Evolutionary conservation across 2,113 vertebrate genomes (phyloP), one percentile per base, ranked within the genome.

Genomic region (Stercorarius parasiticus): DNA sequence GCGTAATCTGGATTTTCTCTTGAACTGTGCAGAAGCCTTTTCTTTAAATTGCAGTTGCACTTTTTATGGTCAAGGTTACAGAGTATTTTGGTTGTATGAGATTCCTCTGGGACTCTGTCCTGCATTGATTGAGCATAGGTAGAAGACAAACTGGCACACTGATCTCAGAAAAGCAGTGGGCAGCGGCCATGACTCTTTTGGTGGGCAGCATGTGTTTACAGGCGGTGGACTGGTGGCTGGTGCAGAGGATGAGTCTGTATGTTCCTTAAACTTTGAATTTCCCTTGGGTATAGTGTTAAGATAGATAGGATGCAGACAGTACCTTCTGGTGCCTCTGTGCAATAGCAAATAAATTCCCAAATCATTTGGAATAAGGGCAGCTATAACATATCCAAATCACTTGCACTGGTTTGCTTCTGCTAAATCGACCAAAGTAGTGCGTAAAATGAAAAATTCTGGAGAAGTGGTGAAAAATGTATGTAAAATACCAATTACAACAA

Each of bases 231-330:
- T n/a, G 49, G 76, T 50, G 53, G 13, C 38, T 83, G 83, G 36
- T 71, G 66, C 36, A 65, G 50, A 43, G 66, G 22, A 32, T 49
- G 45, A 21, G 23, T 53, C 32, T 62, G 30, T 40, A 20, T 53
- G 34, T 56, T 74, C 50, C 86, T 55, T 50, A 21, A 64, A 73
- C 27, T 49, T 45, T 34, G 52, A 18, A 25, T 58, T 94, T 90
- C 7, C 16, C 58, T 15, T n/a, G 61, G 49, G 32, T 65, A 1
- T 70, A 73, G n/a, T 53, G 42, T 80, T 66, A 38, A 62, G 61
- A 34, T 40, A 32, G 11, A 6, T 0, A 10, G 52, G 56, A 42
- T 62, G 13, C 62, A 74, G 0, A 13, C 45, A 21, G 9, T 45
- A 22, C 40, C 40, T 80, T 29, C 61, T 74, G 71, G 29, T 1